These are phyloP conservation scores for Lepisosteus osseus DNA, from an alignment of 2,113 vertebrate genomes.

Conservation along the genomic window DNA sequence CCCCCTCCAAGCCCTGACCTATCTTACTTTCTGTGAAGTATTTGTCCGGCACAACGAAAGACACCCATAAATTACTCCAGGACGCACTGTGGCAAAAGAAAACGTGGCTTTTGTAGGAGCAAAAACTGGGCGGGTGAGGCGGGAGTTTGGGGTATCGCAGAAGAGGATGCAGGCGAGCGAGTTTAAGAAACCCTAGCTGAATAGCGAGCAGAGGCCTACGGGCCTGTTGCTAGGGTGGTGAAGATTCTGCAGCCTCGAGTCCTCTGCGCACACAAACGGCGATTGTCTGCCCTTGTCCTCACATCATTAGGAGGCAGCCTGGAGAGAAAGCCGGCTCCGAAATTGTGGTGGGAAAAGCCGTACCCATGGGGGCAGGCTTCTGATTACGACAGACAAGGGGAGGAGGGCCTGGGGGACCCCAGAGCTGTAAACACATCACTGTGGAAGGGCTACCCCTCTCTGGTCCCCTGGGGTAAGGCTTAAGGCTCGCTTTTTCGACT, in stretches of 20 bases:
- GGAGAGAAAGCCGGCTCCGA: neutral
- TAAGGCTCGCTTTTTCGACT: slow-evolving; percentile 40
- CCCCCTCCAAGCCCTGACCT: neutral
- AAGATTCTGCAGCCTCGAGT: neutral
- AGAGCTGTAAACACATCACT: slow-evolving; percentile 37
- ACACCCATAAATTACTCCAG: slow-evolving; percentile 19
- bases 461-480: slow-evolving; percentile 19
- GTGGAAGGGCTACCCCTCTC: slow-evolving; percentile 18
- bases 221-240: slow-evolving; percentile 10
- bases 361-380: slow-evolving; percentile 21
- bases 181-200: slow-evolving; percentile 5
- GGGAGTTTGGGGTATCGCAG: neutral
- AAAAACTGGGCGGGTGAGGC: neutral
- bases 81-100: slow-evolving; percentile 5
- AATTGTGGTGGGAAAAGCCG: slow-evolving; percentile 17
- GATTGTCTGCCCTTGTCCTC: neutral
- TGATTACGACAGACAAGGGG: slow-evolving; percentile 38
- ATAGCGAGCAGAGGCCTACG: neutral
- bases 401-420: slow-evolving; percentile 17
- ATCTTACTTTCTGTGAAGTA: neutral
- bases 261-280: slow-evolving; percentile 7
- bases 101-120: slow-evolving; percentile 12
- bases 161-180: neutral
- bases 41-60: slow-evolving; percentile 16
- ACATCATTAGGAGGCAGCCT: neutral